These are phyloP conservation scores for Eudemis profundana DNA, from an alignment of 2,888 invertebrate species.

Conservation along the genomic window DNA sequence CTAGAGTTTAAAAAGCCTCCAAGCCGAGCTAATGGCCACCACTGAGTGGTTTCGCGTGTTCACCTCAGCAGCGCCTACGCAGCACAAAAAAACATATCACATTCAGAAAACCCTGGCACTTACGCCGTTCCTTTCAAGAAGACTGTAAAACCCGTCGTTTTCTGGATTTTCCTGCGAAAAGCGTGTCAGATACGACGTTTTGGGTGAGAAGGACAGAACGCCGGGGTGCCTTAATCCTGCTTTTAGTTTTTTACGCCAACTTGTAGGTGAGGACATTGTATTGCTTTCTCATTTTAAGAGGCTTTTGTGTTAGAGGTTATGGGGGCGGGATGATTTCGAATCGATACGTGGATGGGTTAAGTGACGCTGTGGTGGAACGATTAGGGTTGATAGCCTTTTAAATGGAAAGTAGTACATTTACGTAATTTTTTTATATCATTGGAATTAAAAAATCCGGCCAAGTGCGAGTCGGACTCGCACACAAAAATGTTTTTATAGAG, in stretches of 20 bases:
- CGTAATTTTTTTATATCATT: too few species aligned
- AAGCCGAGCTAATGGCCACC: constrained; percentile 59
- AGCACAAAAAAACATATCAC: background rate
- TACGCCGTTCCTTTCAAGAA: background rate
- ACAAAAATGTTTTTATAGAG: too few species aligned
- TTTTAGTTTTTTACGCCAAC: constrained; percentile 44
- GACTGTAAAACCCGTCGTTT: background rate
- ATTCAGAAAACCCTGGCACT: background rate
- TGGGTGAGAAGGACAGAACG: background rate
- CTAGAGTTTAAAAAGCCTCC: constrained; percentile 32
- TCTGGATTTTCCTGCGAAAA: background rate
- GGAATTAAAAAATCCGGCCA: too few species aligned
- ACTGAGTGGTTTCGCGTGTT: constrained; percentile 80
- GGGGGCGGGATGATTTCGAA: constrained; percentile 16
- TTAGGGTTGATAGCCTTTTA: background rate
- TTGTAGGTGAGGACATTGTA: constrained; percentile 42
- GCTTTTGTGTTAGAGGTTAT: constrained; percentile 31
- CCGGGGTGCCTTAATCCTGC: constrained; percentile 37
- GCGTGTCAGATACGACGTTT: background rate
- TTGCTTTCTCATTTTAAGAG: constrained; percentile 41
- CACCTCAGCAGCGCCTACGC: constrained; percentile 49
- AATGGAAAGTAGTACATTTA: too few species aligned
- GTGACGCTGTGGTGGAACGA: background rate
- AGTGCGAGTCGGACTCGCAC: too few species aligned
- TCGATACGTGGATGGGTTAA: constrained; percentile 4